Base-by-base conservation (phyloP, 2,797 vertebrate genomes). In the Peromyscus melanophrys region DNA sequence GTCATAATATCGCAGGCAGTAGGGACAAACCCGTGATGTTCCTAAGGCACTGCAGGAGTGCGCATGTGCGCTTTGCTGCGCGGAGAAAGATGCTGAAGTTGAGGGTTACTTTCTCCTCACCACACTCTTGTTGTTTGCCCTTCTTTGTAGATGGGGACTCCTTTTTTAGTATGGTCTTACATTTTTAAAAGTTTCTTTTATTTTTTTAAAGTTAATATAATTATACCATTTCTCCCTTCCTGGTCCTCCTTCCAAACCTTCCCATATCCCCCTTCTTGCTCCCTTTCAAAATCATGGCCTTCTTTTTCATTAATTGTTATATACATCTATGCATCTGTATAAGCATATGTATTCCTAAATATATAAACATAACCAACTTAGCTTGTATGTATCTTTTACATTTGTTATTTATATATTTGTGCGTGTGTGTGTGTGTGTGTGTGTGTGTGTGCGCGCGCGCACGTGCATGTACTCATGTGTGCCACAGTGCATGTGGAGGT, bases 71-170 rank as follows among this genome's bases (percentile, higher is more conserved):
- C 27, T 57, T 89, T 52, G 76, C 78, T 84, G 9, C 43, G 63
- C 76, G 37, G 73, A 76, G 43, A 63, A 78, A 34, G 76, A 71
- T 34, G 27, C 19, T 52, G 27, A 0, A 61, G n/a, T 63, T 92
- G 23, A 93, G 37, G 46, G 59, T 10, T 91, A 17, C 13, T 81
- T 43, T 57, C 17, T 25, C 87, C 7, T 63, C 40, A 52, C 10
- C 1, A 88, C n/a, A n/a, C n/a, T 46, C 59, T 90, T 0, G 88
- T 27, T 87, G 49, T 80, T 84, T 37, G 1, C 61, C 75, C 61
- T 31, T 92, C 19, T 92, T 25, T 63, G 31, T 96, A 52, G 23
- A 34, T 92, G 49, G 37, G 78, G 94, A 71, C 40, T 92, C 16
- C 1, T 55, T 71, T 71, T 84, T 71, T 34, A n/a, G 46, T 71